Evolutionary conservation across 2,797 vertebrate genomes (phyloP).

Genomic region (Mormyrus hasselquistii): DNA sequence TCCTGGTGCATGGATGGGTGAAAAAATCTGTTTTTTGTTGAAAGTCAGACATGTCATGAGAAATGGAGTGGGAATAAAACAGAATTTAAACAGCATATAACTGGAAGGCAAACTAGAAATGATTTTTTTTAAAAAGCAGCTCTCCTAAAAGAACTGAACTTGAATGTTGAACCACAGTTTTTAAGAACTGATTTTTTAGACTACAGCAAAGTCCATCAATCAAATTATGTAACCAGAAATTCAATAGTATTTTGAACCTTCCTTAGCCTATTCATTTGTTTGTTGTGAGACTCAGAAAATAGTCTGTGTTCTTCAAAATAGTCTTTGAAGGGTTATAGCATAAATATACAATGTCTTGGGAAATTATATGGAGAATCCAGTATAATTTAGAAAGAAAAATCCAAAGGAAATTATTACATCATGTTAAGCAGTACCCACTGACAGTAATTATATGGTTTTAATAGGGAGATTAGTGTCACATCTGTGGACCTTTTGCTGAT

Average conservation of each 20-base stretch:
- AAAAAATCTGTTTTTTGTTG: neutral
- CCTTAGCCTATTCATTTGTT: neutral
- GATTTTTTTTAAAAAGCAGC: neutral
- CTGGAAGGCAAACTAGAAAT: neutral
- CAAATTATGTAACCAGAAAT: neutral
- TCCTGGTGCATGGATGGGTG: neutral
- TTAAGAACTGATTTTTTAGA: neutral
- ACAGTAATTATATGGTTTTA: neutral
- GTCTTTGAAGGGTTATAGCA: neutral
- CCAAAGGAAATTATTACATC: neutral
- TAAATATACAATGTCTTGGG: neutral
- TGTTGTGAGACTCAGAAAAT: neutral
- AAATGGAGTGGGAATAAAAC: neutral
- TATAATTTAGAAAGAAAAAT: neutral
- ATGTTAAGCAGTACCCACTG: neutral
- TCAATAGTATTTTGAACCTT: neutral
- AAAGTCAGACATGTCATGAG: neutral
- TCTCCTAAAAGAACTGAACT: constrained; percentile 1
- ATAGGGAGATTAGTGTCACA: neutral
- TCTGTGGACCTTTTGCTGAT: neutral
- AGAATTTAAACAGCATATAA: neutral
- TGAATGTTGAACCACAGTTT: neutral
- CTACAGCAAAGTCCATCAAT: neutral
- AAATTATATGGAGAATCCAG: neutral
- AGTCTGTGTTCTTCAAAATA: neutral